Percentiles rank a stretch among this genome's conserved stretches.
These are phyloP conservation scores for Cephalophus harveyi DNA, from an alignment of 2,113 vertebrate species.

Conservation along the genomic window DNA sequence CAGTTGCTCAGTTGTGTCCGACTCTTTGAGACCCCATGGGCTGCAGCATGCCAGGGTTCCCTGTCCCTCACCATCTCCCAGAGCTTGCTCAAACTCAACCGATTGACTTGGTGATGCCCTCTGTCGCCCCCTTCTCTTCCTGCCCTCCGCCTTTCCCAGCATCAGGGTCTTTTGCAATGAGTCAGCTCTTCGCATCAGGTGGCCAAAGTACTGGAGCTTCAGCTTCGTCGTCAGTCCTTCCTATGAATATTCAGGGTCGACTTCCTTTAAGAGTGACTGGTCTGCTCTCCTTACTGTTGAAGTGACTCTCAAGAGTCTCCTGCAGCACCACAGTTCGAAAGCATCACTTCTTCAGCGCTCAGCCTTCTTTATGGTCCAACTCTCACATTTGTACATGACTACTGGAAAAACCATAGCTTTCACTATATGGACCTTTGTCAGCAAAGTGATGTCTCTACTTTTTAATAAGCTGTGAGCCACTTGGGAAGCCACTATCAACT, in stretches of 20 bases:
- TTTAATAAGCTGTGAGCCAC: neutral
- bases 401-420: neutral
- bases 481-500: neutral
- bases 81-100: neutral
- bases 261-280: neutral
- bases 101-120: neutral
- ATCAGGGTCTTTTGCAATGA: neutral
- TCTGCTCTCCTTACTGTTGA: neutral
- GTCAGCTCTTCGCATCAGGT: neutral
- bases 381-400: neutral
- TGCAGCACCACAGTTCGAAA: neutral
- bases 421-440: neutral
- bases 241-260: neutral
- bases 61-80: neutral
- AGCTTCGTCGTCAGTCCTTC: neutral
- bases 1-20: neutral
- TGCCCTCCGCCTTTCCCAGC: neutral
- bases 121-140: neutral
- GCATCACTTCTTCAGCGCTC: neutral
- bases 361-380: neutral
- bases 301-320: neutral
- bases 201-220: neutral
- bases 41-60: neutral
- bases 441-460: neutral
- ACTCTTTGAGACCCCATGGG: neutral